phyloP scores from a whole-genome alignment of 2,888 invertebrate species.

The Beris chalybata region DNA sequence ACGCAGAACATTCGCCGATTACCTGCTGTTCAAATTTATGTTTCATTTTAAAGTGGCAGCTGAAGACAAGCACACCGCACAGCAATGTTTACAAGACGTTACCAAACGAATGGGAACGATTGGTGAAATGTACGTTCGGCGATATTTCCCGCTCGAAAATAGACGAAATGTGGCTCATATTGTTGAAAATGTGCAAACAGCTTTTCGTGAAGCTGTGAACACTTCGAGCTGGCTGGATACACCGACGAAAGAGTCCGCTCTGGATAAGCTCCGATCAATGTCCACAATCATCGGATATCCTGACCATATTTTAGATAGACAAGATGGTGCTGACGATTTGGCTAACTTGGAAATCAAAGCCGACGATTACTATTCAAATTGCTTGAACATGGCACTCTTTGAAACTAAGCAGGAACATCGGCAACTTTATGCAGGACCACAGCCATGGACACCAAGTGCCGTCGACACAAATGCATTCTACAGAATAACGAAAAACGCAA shows the following conservation, averaged over 20 bases:
- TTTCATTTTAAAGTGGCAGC: slow-evolving; percentile 9
- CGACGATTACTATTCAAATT: slow-evolving; percentile 10
- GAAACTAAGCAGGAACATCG: slow-evolving; percentile 62
- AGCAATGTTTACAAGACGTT: slow-evolving; percentile 3
- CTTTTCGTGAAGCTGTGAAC: slow-evolving; percentile 9
- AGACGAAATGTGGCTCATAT: slow-evolving; percentile 3
- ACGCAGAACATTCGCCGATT: slow-evolving; percentile 2
- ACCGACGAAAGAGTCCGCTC: slow-evolving; percentile 7
- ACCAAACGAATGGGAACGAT: slow-evolving; percentile 11
- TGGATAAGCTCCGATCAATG: slow-evolving; percentile 2
- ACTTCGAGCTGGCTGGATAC: slow-evolving; percentile 6
- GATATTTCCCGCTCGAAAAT: not conserved
- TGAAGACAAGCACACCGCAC: not conserved
- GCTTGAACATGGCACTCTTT: not conserved
- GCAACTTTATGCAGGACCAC: slow-evolving; percentile 64
- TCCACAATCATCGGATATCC: slow-evolving; percentile 9
- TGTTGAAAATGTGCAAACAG: slow-evolving; percentile 7
- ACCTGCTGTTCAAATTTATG: slow-evolving; percentile 19
- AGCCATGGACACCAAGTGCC: slow-evolving; percentile 79
- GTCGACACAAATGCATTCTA: slow-evolving; percentile 90
- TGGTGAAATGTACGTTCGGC: slow-evolving; percentile 11
- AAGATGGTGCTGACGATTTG: not conserved
- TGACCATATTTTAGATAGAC: too few species aligned
- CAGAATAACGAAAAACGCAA: slow-evolving; percentile 87
- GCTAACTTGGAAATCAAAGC: not conserved